Evolutionary conservation across 1,140 invertebrate species (phyloP).

Genomic region (Hylyphantes graminicola): DNA sequence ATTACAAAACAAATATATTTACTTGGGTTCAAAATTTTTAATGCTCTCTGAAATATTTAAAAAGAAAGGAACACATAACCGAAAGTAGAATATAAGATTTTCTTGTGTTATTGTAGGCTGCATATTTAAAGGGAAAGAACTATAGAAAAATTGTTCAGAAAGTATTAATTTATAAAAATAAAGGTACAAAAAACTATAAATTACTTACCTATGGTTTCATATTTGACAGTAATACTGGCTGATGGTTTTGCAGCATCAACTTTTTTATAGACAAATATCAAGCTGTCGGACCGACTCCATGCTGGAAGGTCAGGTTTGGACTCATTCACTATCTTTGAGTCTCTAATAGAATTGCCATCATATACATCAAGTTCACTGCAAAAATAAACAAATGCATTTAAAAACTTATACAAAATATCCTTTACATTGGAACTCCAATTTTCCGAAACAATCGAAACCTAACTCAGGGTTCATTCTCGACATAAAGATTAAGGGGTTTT

Average conservation of each 20-base stretch:
- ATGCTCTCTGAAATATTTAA: too few species aligned
- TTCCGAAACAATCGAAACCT: neutral
- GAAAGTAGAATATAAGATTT: too few species aligned
- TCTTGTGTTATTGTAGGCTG: too few species aligned
- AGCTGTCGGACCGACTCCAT: constrained; percentile 41
- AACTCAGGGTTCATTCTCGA: too few species aligned
- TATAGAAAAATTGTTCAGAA: too few species aligned
- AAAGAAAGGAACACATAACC: too few species aligned
- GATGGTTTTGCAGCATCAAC: constrained; percentile 13
- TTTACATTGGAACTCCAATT: neutral
- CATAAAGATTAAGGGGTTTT: too few species aligned
- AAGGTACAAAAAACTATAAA: neutral
- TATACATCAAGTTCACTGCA: constrained; percentile 38
- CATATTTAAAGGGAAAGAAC: too few species aligned
- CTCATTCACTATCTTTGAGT: constrained; percentile 21
- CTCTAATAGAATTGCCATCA: constrained; percentile 46
- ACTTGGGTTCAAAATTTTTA: too few species aligned
- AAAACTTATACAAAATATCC: neutral
- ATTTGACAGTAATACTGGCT: constrained; percentile 24
- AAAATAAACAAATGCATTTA: neutral
- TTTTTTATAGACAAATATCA: constrained; percentile 35
- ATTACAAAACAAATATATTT: too few species aligned
- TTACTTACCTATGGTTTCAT: constrained; percentile 23
- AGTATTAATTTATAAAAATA: too few species aligned
- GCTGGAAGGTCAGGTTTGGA: constrained; percentile 5